Evolutionary conservation across 2,888 invertebrate genomes (phyloP), one percentile per base, ranked within the genome.

Genomic region (Drosophila prolongata): DNA sequence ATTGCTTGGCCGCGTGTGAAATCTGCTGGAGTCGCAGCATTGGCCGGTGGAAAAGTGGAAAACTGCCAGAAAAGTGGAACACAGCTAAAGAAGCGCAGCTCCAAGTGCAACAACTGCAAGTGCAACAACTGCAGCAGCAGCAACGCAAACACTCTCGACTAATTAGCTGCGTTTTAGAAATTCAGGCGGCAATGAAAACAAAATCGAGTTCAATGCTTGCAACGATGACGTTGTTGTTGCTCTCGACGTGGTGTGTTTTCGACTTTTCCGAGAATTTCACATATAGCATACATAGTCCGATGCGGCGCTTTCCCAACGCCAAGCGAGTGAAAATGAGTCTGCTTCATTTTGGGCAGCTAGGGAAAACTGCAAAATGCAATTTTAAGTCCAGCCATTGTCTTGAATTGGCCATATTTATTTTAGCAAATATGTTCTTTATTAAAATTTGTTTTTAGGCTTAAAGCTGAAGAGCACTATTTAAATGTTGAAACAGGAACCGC

Each of bases 191-290:
- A 83, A 87, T 87, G 89, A 88, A 88, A 88, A 89, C 89, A 87
- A 89, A 88, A 88, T 88, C 84, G 88, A 88, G 88, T 88, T 88
- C 89, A 88, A 89, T 80, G 89, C 82, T 86, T 89, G 87, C 79
- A 70, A 75, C 76, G 76, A 75, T 79, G 81, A 80, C 76, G 76
- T 52, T 61, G 77, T 65, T 61, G 60, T 53, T 66, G 71, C 58
- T 68, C 69, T 56, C 50, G 58, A 27, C 47, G 68, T 74, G 70
- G 46, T 57, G 69, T 75, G 75, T 75, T 78, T 80, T 79, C 70
- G 80, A 77, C 69, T 75, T 71, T 87, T 80, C 87, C 85, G 76
- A 85, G 85, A 85, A 87, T 87, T 75, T 75, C 74, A 65, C 42
- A 73, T 58, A 59, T 49, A 55, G 59, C 42, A 53, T 60, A 73